A percentile compares a stretch with the other conserved stretches of the same genome.
These are phyloP conservation scores for Silurus lanzhouensis DNA, from an alignment of 2,797 vertebrate genomes.

Conservation along the genomic window DNA sequence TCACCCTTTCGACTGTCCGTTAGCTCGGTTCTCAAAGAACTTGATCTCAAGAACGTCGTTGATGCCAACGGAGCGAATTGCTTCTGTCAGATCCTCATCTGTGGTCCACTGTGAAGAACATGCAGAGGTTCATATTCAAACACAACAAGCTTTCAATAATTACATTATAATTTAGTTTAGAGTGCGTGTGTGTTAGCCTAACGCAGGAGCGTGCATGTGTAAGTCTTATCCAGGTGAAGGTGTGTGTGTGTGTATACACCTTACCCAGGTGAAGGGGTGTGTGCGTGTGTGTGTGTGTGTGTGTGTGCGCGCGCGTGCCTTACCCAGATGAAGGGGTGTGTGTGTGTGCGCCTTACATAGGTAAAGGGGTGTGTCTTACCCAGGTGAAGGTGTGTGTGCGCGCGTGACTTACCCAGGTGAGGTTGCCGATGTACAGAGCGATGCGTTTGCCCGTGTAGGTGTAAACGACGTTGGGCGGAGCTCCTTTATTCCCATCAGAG, in stretches of 20 bases:
- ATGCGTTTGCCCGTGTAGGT: constrained; percentile 97
- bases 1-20: constrained; percentile 98
- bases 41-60: constrained; percentile 97
- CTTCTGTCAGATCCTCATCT: constrained; percentile 97
- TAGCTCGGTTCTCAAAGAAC: constrained; percentile 98
- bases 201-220: no score
- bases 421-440: constrained; percentile 95
- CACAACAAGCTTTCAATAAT: not conserved
- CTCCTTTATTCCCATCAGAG: constrained; percentile 89
- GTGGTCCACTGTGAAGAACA: constrained; percentile 89
- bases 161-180: no score
- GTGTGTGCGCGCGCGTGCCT: no score
- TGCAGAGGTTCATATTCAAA: not conserved
- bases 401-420: constrained; percentile 85
- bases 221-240: no score
- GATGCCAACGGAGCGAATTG: constrained; percentile 93
- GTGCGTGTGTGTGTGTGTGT: not conserved
- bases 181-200: no score
- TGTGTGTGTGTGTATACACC: no score
- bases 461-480: constrained; percentile 90
- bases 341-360: no score
- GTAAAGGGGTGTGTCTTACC: no score
- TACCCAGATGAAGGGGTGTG: not conserved
- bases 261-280: no score
- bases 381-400: no score